Conservation (phyloP, 53 echinoderm and acorn worm species). For the Astropecten irregularis region DNA sequence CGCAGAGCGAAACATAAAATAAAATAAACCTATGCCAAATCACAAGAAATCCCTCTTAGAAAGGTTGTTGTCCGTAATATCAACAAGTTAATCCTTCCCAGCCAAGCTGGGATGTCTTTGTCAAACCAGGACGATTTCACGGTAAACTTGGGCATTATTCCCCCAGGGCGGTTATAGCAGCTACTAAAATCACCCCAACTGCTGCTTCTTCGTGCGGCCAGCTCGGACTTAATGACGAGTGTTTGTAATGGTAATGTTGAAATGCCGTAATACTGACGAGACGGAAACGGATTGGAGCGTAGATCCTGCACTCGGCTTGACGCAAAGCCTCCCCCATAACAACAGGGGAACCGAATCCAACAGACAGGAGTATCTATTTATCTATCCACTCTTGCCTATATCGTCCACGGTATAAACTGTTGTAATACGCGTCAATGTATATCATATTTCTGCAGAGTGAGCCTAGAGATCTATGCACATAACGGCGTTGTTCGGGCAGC, state of each 20-base stretch:
- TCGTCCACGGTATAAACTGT: too few relatives aligned
- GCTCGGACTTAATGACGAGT: neutral
- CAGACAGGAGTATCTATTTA: too few relatives aligned
- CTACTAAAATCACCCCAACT: too few relatives aligned
- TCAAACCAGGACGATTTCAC: slow-evolving; percentile 43
- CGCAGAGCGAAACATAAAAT: neutral
- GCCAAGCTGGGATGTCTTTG: slow-evolving; percentile 31
- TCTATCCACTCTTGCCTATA: neutral
- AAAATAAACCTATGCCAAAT: slow-evolving; percentile 20
- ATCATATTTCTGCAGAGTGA: slow-evolving; percentile 5
- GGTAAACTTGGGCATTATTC: neutral
- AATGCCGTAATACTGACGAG: slow-evolving; percentile 53
- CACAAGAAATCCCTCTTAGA: slow-evolving; percentile 36
- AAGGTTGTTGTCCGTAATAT: slow-evolving; percentile 56
- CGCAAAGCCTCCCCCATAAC: neutral
- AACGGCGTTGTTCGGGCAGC: neutral
- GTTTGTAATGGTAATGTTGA: slow-evolving; percentile 32
- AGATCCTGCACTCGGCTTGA: neutral
- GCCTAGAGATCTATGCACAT: slow-evolving; percentile 12
- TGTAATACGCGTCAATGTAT: too few relatives aligned
- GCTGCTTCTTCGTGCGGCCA: neutral
- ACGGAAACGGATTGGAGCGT: neutral
- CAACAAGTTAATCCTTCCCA: slow-evolving; percentile 45
- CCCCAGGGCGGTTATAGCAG: too few relatives aligned
- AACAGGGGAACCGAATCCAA: too few relatives aligned